Conservation (phyloP, 2,888 invertebrate species). For the Rhyacophila evoluta region DNA sequence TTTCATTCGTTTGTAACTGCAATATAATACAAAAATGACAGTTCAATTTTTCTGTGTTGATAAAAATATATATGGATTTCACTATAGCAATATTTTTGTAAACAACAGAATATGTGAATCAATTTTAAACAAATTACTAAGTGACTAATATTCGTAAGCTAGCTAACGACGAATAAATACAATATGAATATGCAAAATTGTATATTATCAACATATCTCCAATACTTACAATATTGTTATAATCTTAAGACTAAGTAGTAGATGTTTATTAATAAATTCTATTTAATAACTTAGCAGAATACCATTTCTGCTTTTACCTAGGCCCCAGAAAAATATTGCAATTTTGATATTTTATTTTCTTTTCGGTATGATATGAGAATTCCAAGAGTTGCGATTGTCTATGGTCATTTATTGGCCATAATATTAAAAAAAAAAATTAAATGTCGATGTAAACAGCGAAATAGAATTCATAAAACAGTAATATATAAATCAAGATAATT, state of each 20-base stretch:
- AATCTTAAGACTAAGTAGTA: background rate
- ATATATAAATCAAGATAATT: too few relatives aligned
- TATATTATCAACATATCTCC: background rate
- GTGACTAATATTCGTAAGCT: background rate
- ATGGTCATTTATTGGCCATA: too few relatives aligned
- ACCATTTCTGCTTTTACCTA: background rate
- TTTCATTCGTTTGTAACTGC: too few relatives aligned
- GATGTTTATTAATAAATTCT: background rate
- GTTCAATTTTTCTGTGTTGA: background rate
- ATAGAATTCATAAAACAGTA: too few relatives aligned
- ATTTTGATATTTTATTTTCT: background rate
- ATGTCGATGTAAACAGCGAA: too few relatives aligned
- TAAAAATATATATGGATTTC: conserved; percentile 6
- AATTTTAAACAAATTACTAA: background rate
- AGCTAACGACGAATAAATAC: background rate
- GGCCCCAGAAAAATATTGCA: background rate
- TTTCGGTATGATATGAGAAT: too few relatives aligned
- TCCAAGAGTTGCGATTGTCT: too few relatives aligned
- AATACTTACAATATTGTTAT: background rate
- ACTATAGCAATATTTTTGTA: background rate
- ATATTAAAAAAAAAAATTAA: too few relatives aligned
- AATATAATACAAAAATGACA: conserved; percentile 3
- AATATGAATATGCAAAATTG: conserved; percentile 7
- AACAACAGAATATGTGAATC: background rate
- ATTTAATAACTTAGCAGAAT: background rate